Percentiles rank a stretch among this genome's conserved stretches.
phyloP scores from a whole-genome alignment of 2,113 vertebrate genomes.

The Emydura subglobosa region DNA sequence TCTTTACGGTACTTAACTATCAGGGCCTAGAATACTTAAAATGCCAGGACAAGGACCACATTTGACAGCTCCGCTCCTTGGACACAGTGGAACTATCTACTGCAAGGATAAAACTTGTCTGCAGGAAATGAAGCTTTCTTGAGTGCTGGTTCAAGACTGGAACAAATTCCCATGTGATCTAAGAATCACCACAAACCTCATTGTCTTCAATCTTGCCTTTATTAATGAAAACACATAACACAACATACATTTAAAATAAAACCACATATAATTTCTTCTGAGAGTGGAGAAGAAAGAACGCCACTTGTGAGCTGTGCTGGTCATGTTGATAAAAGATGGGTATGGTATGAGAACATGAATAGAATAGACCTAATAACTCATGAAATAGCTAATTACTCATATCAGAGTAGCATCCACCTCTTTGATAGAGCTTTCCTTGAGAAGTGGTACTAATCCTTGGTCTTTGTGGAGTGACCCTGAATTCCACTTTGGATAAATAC shows the following conservation, averaged over 20 bases:
- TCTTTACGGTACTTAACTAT: background rate
- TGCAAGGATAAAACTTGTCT: background rate
- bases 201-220: background rate
- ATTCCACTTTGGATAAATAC: background rate
- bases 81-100: too few species aligned
- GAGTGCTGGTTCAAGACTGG: background rate
- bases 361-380: background rate
- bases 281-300: background rate
- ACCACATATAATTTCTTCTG: too few species aligned
- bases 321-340: background rate
- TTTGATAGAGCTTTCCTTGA: background rate
- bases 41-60: too few species aligned
- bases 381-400: background rate
- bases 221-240: background rate
- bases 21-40: background rate
- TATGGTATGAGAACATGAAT: background rate
- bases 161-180: background rate
- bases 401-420: background rate
- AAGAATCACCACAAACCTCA: background rate
- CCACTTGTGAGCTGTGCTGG: background rate
- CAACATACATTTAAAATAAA: background rate
- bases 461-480: background rate
- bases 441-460: background rate
- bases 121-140: background rate
- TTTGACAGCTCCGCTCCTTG: too few species aligned